These are phyloP conservation scores for Oenanthe melanoleuca DNA, from an alignment of 2,113 vertebrate species.

Conservation along the genomic window DNA sequence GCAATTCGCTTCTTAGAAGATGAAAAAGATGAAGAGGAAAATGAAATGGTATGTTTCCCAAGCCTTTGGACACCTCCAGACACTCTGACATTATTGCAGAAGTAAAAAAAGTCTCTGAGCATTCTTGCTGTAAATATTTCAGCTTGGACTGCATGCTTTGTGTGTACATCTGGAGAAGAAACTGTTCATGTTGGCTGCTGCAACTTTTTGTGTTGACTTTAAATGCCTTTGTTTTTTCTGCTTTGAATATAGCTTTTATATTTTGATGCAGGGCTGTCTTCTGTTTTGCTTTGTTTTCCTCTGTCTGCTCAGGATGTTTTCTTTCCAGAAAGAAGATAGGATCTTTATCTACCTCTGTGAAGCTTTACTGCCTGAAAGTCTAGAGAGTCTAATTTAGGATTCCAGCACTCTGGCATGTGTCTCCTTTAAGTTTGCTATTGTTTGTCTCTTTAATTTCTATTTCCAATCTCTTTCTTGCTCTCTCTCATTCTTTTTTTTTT, in stretches of 20 bases:
- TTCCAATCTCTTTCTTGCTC: background rate
- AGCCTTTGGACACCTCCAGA: background rate
- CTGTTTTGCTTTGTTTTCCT: slow-evolving; percentile 4
- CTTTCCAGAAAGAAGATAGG: slow-evolving; percentile 33
- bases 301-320: background rate
- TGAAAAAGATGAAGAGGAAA: slow-evolving; percentile 88
- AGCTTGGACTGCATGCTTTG: background rate
- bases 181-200: background rate
- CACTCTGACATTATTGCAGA: background rate
- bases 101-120: background rate
- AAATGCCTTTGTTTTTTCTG: background rate
- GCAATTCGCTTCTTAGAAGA: slow-evolving; percentile 95
- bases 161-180: background rate
- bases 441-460: slow-evolving; percentile 26
- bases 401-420: background rate
- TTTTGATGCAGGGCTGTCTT: background rate
- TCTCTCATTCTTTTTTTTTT: background rate
- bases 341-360: slow-evolving; percentile 22
- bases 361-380: slow-evolving; percentile 25
- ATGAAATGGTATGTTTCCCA: slow-evolving; percentile 82
- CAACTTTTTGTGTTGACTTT: background rate
- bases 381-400: background rate
- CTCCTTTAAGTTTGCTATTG: background rate
- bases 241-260: background rate
- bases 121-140: background rate